Conservation (phyloP, 2,797 vertebrate genomes). For the Leptoclinus maculatus region DNA sequence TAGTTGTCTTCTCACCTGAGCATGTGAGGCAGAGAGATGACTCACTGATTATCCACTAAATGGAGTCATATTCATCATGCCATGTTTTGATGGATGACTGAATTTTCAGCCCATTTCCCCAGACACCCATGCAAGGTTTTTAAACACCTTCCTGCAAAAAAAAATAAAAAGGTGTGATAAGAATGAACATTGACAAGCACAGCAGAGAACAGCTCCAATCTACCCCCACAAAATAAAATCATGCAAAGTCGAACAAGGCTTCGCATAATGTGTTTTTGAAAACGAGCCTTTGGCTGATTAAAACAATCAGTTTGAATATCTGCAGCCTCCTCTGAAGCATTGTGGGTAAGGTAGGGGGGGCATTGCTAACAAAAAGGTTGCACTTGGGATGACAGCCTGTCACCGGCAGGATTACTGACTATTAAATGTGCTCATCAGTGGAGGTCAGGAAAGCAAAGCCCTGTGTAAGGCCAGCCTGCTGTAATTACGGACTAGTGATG, state of each 20-base stretch:
- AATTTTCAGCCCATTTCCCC: constrained; percentile 15
- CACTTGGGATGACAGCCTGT: not conserved
- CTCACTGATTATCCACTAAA: constrained; percentile 15
- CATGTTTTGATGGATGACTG: constrained; percentile 43
- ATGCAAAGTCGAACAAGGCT: constrained; percentile 33
- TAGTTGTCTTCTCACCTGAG: not conserved
- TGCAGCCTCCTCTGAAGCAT: constrained; percentile 9
- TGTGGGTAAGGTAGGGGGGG: not conserved
- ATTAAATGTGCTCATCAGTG: constrained; percentile 40
- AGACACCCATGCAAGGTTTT: not conserved
- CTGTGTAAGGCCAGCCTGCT: not conserved
- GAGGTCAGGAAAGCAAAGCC: constrained; percentile 27
- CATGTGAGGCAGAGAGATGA: not conserved
- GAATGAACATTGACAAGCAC: constrained; percentile 16
- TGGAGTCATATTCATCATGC: constrained; percentile 26
- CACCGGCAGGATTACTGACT: constrained; percentile 31
- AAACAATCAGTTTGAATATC: constrained; percentile 34
- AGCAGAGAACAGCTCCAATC: constrained; percentile 11
- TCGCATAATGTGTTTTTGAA: constrained; percentile 6
- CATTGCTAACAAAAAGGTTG: constrained; percentile 20
- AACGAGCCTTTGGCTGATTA: constrained; percentile 37
- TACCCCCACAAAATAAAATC: constrained; percentile 19
- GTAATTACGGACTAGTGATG: constrained; percentile 30
- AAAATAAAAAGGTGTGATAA: not conserved
- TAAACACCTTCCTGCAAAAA: constrained; percentile 15